Evolutionary conservation across 1,140 invertebrate species (phyloP).

Genomic region (Brachionus plicatilis): DNA sequence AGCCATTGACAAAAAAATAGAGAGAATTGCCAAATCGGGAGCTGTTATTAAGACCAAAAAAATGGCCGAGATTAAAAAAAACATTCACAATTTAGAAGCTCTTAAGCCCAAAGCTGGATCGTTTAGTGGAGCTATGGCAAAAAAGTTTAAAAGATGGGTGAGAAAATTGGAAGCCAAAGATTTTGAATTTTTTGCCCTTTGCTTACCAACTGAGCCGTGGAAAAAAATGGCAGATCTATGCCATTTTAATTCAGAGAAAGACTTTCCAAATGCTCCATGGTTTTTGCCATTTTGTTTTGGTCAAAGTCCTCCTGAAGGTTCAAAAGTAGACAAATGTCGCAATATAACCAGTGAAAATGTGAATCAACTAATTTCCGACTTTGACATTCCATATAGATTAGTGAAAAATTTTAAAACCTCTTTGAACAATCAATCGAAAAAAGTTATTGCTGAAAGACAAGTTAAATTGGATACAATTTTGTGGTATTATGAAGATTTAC

Average conservation of each 20-base stretch:
- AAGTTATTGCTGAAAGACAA: slow-evolving; percentile 44
- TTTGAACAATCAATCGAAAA: slow-evolving; percentile 46
- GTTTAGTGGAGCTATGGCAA: slow-evolving; percentile 40
- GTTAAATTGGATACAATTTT: slow-evolving; percentile 47
- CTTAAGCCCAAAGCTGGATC: slow-evolving; percentile 45
- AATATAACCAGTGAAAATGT: slow-evolving; percentile 47
- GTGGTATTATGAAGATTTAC: slow-evolving; percentile 54
- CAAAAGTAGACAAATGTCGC: slow-evolving; percentile 43
- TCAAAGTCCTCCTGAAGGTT: slow-evolving; percentile 42
- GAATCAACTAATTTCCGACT: slow-evolving; percentile 45
- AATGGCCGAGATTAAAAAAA: slow-evolving; percentile 49
- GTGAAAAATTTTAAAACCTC: slow-evolving; percentile 44
- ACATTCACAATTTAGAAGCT: slow-evolving; percentile 50
- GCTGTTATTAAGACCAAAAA: slow-evolving; percentile 47
- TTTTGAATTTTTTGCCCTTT: slow-evolving; percentile 48
- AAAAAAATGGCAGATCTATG: slow-evolving; percentile 51
- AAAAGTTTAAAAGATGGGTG: slow-evolving; percentile 47
- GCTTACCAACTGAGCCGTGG: slow-evolving; percentile 51
- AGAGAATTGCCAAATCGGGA: slow-evolving; percentile 45
- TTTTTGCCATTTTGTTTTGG: slow-evolving; percentile 51
- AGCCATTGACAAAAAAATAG: slow-evolving; percentile 49
- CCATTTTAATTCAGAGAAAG: slow-evolving; percentile 49
- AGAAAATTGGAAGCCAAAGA: slow-evolving; percentile 46
- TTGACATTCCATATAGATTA: slow-evolving; percentile 46
- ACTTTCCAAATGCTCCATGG: slow-evolving; percentile 50